Percentiles rank a stretch among this genome's conserved stretches.
Conservation (phyloP, 2,113 vertebrate genomes). For the Steatornis caripensis region DNA sequence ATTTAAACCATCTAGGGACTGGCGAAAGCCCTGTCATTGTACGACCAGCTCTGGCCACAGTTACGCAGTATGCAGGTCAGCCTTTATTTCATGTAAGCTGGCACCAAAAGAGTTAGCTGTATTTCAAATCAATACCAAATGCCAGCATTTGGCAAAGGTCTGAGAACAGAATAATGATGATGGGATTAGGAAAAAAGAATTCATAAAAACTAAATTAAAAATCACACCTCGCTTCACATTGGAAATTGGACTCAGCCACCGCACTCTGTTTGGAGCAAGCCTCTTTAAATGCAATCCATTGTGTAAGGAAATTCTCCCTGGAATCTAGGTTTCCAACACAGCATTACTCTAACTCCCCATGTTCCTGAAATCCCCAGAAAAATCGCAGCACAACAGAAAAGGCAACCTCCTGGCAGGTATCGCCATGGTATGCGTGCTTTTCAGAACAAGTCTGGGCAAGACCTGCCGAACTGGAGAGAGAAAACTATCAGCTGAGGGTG, state of each 20-base stretch:
- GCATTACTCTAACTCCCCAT: not conserved
- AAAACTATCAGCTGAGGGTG: not conserved
- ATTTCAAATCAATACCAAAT: not conserved
- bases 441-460: not conserved
- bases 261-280: not conserved
- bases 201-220: constrained; percentile 34
- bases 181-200: not conserved
- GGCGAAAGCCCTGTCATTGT: not conserved
- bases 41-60: not conserved
- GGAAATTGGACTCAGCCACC: not conserved
- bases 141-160: not conserved
- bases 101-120: not conserved
- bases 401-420: not conserved
- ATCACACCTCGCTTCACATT: constrained; percentile 28
- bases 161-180: not conserved
- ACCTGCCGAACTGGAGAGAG: not conserved
- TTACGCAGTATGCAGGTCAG: not conserved
- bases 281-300: constrained; percentile 8
- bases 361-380: not conserved
- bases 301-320: constrained; percentile 1
- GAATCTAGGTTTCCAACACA: not conserved
- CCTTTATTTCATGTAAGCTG: not conserved
- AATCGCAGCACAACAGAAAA: not conserved
- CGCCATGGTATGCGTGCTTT: not conserved
- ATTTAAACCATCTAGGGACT: not conserved